Conservation (phyloP, 2,797 vertebrate species). For the Oceanodroma leucorhoa region DNA sequence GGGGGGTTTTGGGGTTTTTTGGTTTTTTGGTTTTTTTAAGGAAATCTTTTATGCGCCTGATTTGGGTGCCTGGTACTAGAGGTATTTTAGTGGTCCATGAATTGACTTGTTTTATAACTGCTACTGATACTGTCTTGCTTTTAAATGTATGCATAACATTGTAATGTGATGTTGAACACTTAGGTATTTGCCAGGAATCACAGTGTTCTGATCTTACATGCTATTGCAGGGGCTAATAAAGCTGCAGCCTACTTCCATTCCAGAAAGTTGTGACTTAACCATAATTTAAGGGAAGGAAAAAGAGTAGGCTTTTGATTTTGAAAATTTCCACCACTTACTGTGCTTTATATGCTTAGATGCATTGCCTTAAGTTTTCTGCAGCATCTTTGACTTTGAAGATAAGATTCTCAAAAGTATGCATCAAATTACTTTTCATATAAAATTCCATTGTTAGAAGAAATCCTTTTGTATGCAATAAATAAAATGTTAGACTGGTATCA, state of each 20-base stretch:
- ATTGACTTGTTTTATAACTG: slow-evolving; percentile 56
- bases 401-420: slow-evolving; percentile 48
- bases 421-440: slow-evolving; percentile 63
- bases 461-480: slow-evolving; percentile 72
- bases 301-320: slow-evolving; percentile 19
- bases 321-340: slow-evolving; percentile 56
- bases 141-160: slow-evolving; percentile 40
- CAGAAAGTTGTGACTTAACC: slow-evolving; percentile 15
- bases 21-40: background rate
- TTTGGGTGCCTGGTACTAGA: slow-evolving; percentile 54
- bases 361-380: slow-evolving; percentile 69
- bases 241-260: slow-evolving; percentile 29
- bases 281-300: slow-evolving; percentile 11
- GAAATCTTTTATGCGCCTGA: background rate
- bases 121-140: slow-evolving; percentile 65
- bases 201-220: slow-evolving; percentile 28
- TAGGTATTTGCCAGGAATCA: slow-evolving; percentile 38
- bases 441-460: slow-evolving; percentile 62
- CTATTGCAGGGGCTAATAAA: slow-evolving; percentile 48
- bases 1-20: no score
- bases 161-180: slow-evolving; percentile 58
- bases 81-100: slow-evolving; percentile 56
- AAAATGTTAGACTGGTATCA: slow-evolving; percentile 60
- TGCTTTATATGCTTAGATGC: slow-evolving; percentile 68
- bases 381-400: slow-evolving; percentile 41